Evolutionary conservation across 2,113 vertebrate genomes (phyloP).

Genomic region (Ailurus styani): DNA sequence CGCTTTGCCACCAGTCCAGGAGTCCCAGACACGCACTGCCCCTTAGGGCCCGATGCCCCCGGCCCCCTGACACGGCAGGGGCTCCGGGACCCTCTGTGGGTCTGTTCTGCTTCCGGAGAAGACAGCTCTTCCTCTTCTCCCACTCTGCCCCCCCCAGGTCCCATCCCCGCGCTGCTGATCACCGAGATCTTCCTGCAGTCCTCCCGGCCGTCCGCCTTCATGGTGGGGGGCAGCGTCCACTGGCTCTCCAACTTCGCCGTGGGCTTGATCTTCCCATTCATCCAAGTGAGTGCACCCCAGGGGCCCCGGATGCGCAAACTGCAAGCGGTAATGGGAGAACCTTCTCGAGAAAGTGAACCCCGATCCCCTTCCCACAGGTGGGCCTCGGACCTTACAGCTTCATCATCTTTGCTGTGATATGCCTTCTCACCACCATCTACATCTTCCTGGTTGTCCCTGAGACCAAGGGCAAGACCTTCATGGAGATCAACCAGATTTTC

Average conservation of each 20-base stretch:
- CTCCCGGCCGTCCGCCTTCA: conserved; percentile 91
- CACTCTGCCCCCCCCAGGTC: conserved; percentile 80
- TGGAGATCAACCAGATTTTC: conserved; percentile 92
- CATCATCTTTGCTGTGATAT: conserved; percentile 88
- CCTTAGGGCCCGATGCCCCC: rapidly evolving
- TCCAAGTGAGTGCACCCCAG: conserved; percentile 84
- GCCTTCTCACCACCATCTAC: conserved; percentile 86
- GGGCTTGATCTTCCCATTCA: conserved; percentile 92
- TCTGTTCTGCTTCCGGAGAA: not conserved
- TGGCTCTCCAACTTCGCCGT: conserved; percentile 95
- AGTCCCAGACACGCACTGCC: not conserved
- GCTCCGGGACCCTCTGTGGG: not conserved
- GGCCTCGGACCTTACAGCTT: conserved; percentile 90
- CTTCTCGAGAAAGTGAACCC: not conserved
- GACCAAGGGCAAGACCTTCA: conserved; percentile 93
- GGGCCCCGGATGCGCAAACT: rapidly evolving
- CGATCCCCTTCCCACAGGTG: conserved; percentile 71
- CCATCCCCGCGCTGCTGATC: conserved; percentile 90
- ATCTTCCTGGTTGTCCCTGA: conserved; percentile 90
- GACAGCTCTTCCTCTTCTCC: not conserved
- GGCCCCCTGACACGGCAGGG: not conserved
- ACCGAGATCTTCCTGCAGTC: conserved; percentile 96
- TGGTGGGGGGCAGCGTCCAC: conserved; percentile 93
- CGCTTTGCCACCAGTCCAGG: rapidly evolving
- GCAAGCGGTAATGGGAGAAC: rapidly evolving